A percentile compares a stretch with the other conserved stretches of the same genome.
phyloP scores from a whole-genome alignment of 1,140 invertebrate genomes.

The Nylanderia fulva region DNA sequence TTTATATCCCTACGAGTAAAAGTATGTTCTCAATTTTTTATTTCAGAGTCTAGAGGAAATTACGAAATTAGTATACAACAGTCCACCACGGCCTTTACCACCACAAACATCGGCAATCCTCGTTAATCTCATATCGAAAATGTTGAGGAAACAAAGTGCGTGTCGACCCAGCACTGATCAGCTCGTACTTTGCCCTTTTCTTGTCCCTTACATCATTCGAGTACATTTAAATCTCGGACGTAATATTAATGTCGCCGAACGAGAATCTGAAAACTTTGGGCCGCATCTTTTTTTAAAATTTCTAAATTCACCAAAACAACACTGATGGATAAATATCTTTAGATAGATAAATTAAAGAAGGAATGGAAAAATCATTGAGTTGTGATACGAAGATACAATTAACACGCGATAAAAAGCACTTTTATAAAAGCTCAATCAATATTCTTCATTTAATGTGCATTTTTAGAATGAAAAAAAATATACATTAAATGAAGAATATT shows the following conservation, averaged over 20 bases:
- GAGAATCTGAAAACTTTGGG: constrained; percentile 4
- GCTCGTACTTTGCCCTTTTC: constrained; percentile 78
- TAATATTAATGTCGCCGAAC: constrained; percentile 8
- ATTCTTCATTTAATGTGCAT: constrained; percentile 3
- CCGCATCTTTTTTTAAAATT: constrained; percentile 63
- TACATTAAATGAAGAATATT: neutral
- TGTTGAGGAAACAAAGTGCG: constrained; percentile 76
- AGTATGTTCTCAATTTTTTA: neutral
- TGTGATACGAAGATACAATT: neutral
- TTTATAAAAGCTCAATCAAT: neutral
- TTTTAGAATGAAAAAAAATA: too few relatives aligned
- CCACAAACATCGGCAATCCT: constrained; percentile 51
- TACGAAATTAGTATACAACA: constrained; percentile 69
- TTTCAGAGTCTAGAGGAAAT: constrained; percentile 75
- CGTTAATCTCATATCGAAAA: constrained; percentile 79
- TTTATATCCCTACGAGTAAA: constrained; percentile 5
- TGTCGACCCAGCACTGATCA: constrained; percentile 78
- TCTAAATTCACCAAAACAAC: constrained; percentile 16
- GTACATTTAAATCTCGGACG: constrained; percentile 81
- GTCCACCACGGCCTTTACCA: constrained; percentile 72
- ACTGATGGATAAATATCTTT: neutral
- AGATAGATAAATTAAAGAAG: neutral
- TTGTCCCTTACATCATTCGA: constrained; percentile 74
- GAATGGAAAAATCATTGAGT: neutral
- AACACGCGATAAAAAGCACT: neutral